Percentiles rank a stretch among this genome's conserved stretches.
Evolutionary conservation across 2,888 invertebrate species (phyloP).

Genomic region (Noctuana brunneofusca): DNA sequence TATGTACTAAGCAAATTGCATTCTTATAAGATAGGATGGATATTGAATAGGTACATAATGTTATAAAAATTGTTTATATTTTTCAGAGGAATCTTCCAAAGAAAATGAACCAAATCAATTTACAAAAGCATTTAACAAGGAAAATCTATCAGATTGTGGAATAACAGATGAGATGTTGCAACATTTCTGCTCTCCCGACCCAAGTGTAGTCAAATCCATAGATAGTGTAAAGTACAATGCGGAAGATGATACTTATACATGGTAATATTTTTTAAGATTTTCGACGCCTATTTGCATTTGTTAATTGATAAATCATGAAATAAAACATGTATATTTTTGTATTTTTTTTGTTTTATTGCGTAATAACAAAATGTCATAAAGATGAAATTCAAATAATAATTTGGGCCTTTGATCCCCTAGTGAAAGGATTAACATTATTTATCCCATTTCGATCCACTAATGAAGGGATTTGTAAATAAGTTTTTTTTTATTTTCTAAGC

Average conservation of each 20-base stretch:
- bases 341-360: constrained; percentile 29
- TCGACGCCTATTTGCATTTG: constrained; percentile 32
- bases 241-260: constrained; percentile 82
- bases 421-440: too few relatives aligned
- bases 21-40: too few relatives aligned
- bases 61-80: constrained; percentile 5
- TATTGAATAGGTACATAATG: neutral
- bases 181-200: constrained; percentile 85
- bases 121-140: constrained; percentile 88
- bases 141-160: constrained; percentile 95
- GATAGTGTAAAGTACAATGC: constrained; percentile 86
- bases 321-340: constrained; percentile 34
- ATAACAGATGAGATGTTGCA: constrained; percentile 85
- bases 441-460: too few relatives aligned
- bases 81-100: constrained; percentile 76
- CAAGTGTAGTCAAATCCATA: constrained; percentile 74
- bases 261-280: constrained; percentile 57
- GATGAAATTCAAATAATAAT: too few relatives aligned
- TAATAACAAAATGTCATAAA: neutral
- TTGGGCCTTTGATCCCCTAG: too few relatives aligned
- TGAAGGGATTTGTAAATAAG: too few relatives aligned
- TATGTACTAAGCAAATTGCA: too few relatives aligned
- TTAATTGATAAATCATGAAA: constrained; percentile 38
- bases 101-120: constrained; percentile 76
- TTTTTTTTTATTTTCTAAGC: too few relatives aligned